These are phyloP conservation scores for Hemibagrus guttatus DNA, from an alignment of 2,797 vertebrate species.

Conservation along the genomic window DNA sequence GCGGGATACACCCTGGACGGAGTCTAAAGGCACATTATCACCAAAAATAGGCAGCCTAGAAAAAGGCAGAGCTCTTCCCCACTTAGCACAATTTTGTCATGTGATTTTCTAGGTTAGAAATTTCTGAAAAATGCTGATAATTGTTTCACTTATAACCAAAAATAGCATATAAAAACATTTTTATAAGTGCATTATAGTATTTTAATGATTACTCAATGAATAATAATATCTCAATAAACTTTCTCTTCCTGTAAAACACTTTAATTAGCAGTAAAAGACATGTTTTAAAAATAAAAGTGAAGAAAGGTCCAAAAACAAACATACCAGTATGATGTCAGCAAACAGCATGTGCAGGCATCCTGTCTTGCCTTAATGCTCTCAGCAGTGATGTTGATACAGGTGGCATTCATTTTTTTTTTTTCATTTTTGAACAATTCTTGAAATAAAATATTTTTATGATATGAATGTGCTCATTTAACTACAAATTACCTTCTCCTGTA, in stretches of 20 bases:
- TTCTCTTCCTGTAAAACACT: too few relatives aligned
- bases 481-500: too few relatives aligned
- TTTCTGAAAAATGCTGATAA: background rate
- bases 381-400: too few relatives aligned
- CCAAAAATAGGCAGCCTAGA: background rate
- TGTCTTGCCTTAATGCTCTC: too few relatives aligned
- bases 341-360: too few relatives aligned
- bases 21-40: background rate
- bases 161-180: background rate
- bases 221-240: background rate
- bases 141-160: background rate
- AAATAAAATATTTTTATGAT: too few relatives aligned
- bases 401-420: too few relatives aligned
- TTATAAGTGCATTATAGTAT: background rate
- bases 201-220: background rate
- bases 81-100: background rate
- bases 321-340: too few relatives aligned
- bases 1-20: too few relatives aligned
- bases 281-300: background rate
- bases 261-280: background rate
- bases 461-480: too few relatives aligned
- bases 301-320: too few relatives aligned
- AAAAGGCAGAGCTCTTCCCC: background rate
- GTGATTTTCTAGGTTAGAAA: background rate
- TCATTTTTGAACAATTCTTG: too few relatives aligned